These are phyloP conservation scores for Engystomops pustulosus DNA, from an alignment of 2,113 vertebrate species.

Conservation along the genomic window DNA sequence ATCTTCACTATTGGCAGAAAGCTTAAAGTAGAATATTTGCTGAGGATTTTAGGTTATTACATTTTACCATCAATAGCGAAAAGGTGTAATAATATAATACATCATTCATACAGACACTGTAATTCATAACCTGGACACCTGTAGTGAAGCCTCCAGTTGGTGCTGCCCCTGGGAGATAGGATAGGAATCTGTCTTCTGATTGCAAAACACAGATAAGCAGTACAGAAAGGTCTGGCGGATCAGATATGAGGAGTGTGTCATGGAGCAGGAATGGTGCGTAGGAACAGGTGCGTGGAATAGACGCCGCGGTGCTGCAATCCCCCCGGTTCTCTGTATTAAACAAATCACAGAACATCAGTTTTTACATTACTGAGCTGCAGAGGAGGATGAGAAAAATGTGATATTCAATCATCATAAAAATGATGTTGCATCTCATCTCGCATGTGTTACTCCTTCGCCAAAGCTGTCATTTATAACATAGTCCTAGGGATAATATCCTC, in stretches of 20 bases:
- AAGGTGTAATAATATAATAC: neutral
- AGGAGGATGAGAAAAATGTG: slow-evolving; percentile 13
- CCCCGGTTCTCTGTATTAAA: neutral
- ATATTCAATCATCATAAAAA: slow-evolving; percentile 4
- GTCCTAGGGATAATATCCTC: neutral
- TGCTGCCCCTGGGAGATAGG: neutral
- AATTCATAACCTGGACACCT: neutral
- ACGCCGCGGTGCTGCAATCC: no score
- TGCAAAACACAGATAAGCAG: slow-evolving; percentile 8
- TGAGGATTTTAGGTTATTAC: no score
- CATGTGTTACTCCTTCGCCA: neutral
- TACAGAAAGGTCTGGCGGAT: neutral
- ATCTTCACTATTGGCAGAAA: no score
- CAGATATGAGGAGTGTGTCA: slow-evolving; percentile 9
- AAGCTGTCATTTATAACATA: neutral
- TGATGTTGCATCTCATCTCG: neutral
- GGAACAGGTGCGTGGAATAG: slow-evolving; percentile 2
- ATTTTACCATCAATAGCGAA: neutral
- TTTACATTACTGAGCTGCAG: slow-evolving; percentile 11
- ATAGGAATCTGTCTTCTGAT: slow-evolving; percentile 18
- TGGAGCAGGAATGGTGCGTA: slow-evolving; percentile 15
- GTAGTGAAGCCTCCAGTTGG: neutral
- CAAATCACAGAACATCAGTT: neutral
- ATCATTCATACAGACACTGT: neutral
- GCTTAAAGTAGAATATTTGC: no score